Percentiles rank a stretch among this genome's conserved stretches.
phyloP scores from a whole-genome alignment of 2,113 vertebrate species.

The Sinocyclocheilus grahami region DNA sequence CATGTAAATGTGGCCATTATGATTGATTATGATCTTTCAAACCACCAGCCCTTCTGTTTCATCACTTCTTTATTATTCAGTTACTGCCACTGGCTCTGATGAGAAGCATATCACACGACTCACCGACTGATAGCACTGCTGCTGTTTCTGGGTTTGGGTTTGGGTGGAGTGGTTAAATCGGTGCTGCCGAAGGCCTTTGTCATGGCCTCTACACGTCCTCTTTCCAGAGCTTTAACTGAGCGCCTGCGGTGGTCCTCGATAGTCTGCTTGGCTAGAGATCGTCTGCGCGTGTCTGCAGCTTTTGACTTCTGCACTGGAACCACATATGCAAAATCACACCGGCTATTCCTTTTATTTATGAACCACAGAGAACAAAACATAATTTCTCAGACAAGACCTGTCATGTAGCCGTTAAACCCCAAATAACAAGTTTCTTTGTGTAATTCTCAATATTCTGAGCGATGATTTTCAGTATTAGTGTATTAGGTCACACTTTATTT shows the following conservation, averaged over 20 bases:
- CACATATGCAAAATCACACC: conserved; percentile 1
- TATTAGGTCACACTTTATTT: neutral
- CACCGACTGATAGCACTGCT: conserved; percentile 50
- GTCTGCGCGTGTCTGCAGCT: conserved; percentile 81
- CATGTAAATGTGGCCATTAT: neutral
- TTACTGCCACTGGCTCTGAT: neutral
- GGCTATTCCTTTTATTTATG: neutral
- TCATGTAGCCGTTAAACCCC: neutral
- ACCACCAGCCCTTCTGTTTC: neutral
- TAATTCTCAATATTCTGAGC: neutral
- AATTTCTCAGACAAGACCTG: neutral
- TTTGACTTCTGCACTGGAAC: conserved; percentile 82
- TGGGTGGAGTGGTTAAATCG: conserved; percentile 69
- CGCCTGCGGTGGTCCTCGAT: conserved; percentile 82
- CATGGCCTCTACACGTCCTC: conserved; percentile 67
- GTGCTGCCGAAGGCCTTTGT: conserved; percentile 55
- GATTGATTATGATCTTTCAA: neutral
- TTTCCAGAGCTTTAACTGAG: conserved; percentile 76
- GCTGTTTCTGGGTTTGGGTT: conserved; percentile 71
- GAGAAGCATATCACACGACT: neutral
- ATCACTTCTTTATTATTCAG: neutral
- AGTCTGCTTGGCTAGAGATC: conserved; percentile 82
- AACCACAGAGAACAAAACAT: neutral
- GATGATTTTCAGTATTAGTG: neutral
- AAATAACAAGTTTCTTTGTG: neutral